Conservation (phyloP, 1,140 invertebrate species). For the Melitaea cinxia region DNA sequence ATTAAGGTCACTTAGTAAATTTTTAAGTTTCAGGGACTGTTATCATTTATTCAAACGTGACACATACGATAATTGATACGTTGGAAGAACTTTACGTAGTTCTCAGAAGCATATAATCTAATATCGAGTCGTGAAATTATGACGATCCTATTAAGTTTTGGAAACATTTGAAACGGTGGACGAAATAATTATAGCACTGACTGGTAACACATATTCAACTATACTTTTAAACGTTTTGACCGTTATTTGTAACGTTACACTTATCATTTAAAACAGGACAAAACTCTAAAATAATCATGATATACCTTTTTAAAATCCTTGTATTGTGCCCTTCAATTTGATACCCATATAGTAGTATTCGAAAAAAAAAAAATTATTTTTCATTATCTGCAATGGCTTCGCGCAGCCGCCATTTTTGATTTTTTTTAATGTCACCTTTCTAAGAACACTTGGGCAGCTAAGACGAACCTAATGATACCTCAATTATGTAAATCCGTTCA, state of each 20-base stretch:
- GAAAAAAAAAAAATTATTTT: too few species aligned
- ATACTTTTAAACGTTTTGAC: neutral
- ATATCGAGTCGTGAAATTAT: conserved; percentile 25
- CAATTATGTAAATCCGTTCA: too few species aligned
- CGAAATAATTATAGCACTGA: neutral
- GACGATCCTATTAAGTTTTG: conserved; percentile 10
- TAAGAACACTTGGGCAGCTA: too few species aligned
- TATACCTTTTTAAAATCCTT: neutral
- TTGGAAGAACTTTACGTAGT: conserved; percentile 49
- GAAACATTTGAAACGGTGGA: neutral
- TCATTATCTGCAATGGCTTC: too few species aligned
- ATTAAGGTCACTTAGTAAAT: conserved; percentile 64
- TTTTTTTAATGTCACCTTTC: too few species aligned
- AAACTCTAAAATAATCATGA: neutral
- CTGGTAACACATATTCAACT: neutral
- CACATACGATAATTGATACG: conserved; percentile 60
- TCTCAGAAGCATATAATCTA: conserved; percentile 31
- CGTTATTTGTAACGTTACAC: too few species aligned
- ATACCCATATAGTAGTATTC: too few species aligned
- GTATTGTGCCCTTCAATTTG: too few species aligned
- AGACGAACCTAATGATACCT: too few species aligned
- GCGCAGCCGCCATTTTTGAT: too few species aligned
- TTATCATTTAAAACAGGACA: too few species aligned
- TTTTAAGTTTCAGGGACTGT: conserved; percentile 53
- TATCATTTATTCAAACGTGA: conserved; percentile 63